These are phyloP conservation scores for Spea hammondii DNA, from an alignment of 2,797 vertebrate species.

Conservation along the genomic window DNA sequence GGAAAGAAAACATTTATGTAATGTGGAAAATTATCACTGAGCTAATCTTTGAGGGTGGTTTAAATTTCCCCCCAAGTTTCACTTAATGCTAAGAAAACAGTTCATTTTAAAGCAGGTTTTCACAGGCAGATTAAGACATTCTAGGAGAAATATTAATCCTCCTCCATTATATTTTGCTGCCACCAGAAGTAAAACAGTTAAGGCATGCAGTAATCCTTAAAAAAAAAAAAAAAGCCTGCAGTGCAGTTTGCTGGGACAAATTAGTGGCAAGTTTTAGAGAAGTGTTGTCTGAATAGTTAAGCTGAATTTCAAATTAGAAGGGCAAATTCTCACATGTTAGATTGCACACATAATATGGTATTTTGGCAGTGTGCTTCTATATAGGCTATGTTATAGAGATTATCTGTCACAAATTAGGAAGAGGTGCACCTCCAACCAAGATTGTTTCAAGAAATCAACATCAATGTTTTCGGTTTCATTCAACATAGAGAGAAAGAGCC, in stretches of 20 bases:
- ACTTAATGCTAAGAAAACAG: no score
- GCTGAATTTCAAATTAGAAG: not conserved
- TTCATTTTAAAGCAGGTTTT: no score
- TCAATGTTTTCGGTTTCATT: not conserved
- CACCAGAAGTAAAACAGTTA: no score
- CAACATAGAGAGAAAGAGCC: not conserved
- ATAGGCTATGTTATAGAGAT: not conserved
- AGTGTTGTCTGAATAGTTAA: not conserved
- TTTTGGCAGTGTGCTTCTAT: not conserved
- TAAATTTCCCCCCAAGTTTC: no score
- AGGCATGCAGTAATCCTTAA: constrained; percentile 1
- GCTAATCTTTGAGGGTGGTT: no score
- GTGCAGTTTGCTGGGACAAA: constrained; percentile 13
- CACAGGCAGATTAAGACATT: no score
- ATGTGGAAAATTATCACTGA: no score
- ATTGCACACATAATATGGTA: not conserved
- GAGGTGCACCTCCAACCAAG: constrained; percentile 39
- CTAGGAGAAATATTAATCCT: no score
- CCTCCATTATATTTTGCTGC: no score
- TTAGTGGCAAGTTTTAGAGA: not conserved
- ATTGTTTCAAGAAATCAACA: not conserved
- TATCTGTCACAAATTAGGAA: not conserved
- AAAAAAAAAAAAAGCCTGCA: not conserved
- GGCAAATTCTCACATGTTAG: constrained; percentile 5
- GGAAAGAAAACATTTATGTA: no score